Base-by-base conservation (phyloP, 1,140 invertebrate species). In the Octopus sinensis region DNA sequence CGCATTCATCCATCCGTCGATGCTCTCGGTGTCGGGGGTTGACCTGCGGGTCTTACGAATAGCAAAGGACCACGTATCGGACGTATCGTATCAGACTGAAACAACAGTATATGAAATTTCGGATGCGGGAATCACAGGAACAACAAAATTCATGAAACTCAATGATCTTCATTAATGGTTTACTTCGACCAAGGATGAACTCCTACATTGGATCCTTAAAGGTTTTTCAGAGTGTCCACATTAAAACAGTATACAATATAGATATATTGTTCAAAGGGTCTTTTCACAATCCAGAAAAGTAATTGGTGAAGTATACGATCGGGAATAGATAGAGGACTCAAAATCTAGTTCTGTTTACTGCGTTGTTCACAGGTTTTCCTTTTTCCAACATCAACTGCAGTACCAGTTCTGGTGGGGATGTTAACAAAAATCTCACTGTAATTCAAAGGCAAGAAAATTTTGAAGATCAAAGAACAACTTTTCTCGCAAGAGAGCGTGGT, bases 241-340 rank as follows among this genome's bases (percentile, higher is more conserved):
- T 43, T 77, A 30, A 30, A 51, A 77, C 30, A 30, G 76, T 1
- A 77, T 17, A 2, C 76, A 77, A 51, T 12, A 77, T 51, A n/a
- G 76, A 43, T 43, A 77, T 51, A 3, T 77, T 77, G 76, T 51
- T 77, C 12, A 2, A 77, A 77, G 2, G 12, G 12, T n/a, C n/a
- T 77, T n/a, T 77, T 77, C 30, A 12, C 30, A 77, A 3, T 77
- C n/a, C 76, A 77, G 76, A 51, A 77, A 77, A 77, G 51, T 77
- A 17, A 77, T 17, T 77, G 76, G 76, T 23, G 76, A 77, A 77
- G 4, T 77, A 51, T 77, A 77, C 76, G 51, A 77, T 51, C 76
- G 30, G 51, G 30, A 77, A 51, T 77, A 77, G 51, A 51, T 77
- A 77, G 51, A 3, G n/a, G 2, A 77, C 51, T 77, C 76, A 77